These are phyloP conservation scores for Ascidia mentula DNA, from an alignment of 23 tunicate genomes.

Conservation along the genomic window DNA sequence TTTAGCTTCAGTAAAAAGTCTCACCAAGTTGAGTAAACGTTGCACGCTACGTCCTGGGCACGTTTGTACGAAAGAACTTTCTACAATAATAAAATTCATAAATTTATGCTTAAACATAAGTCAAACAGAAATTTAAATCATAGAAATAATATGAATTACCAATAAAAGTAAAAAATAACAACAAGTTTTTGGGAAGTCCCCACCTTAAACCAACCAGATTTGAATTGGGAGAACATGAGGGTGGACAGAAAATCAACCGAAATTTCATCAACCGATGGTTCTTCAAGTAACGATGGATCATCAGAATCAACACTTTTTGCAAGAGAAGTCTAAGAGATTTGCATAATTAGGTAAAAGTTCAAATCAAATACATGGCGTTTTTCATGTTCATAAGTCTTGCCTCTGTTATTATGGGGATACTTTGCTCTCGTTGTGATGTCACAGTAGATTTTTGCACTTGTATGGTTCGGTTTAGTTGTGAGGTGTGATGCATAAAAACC, in stretches of 20 bases:
- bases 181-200: no score
- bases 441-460: neutral
- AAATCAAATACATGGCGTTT: neutral
- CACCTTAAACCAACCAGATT: neutral
- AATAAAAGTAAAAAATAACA: no score
- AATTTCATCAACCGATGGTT: neutral
- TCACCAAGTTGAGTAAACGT: neutral
- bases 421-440: neutral
- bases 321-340: neutral
- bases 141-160: no score
- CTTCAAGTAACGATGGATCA: neutral
- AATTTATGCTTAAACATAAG: neutral
- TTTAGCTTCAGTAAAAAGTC: neutral
- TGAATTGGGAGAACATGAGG: neutral
- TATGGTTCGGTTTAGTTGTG: neutral
- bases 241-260: neutral
- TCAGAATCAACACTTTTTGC: neutral
- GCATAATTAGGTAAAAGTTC: neutral
- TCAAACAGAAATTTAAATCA: neutral
- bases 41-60: neutral
- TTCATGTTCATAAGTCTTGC: neutral
- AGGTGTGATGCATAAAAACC: conserved; percentile 2
- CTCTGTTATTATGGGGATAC: no score
- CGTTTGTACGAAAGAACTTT: neutral
- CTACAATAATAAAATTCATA: neutral